Evolutionary conservation across 2,797 vertebrate genomes (phyloP), one percentile per base, ranked within the genome.

Genomic region (Phyllotis vaccarum): DNA sequence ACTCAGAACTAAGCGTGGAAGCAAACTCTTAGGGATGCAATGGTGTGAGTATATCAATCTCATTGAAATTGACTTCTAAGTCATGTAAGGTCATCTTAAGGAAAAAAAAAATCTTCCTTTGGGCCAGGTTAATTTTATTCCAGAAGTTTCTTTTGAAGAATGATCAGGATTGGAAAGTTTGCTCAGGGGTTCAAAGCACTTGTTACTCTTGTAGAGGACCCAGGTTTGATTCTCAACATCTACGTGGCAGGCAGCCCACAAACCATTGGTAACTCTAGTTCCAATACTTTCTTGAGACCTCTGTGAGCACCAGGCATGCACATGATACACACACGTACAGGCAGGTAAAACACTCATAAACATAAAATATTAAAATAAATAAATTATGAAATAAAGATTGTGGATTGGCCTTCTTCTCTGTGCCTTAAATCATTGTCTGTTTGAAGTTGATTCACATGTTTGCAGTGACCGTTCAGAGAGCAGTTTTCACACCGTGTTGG

Each of bases 401-500:
- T 80, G 34, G 52, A 68, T 37, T 94, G 86, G 13, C 85, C 90
- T 96, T 98, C 97, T 81, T 12, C 8, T 4, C 43, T 86, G 95
- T 49, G 88, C 86, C 60, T 94, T 98, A 64, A 90, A 89, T 93
- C 85, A 52, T 93, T 60, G 27, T 68, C 68, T 22, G 24, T 68
- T 62, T 19, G 1, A 98, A 98, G 97, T 92, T 27, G 0, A 96
- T 97, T 97, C 97, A 27, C 89, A 49, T 98, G 91, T 66, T 98
- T 98, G 98, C 97, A 93, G 86, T 86, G 56, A 96, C 80, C 0
- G 95, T 92, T 98, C 90, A 96, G 97, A 98, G 97, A 82, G 0
- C 79, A 97, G 89, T 96, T 98, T 98, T 98, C 98, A 98, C 98
- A 97, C 97, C 62, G 97, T 93, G 89, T 92, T 95, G 94, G 95